Evolutionary conservation across 1,140 invertebrate genomes (phyloP), one percentile per base, ranked within the genome.

Genomic region (Achatina immaculata): DNA sequence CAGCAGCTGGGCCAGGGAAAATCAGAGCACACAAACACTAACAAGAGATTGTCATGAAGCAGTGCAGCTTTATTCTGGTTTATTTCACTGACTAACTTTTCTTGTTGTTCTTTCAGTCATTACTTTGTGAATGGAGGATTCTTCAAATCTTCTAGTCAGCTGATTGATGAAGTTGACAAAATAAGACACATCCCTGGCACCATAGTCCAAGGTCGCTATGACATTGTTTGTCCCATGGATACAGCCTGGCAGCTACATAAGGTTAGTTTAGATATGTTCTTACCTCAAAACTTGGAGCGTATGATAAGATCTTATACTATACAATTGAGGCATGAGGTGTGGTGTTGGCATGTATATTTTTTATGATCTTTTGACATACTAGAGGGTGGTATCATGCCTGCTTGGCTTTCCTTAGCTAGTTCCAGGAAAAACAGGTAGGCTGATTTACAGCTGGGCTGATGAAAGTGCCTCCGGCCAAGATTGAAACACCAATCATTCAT

Each of bases 111-210:
- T 42, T 73, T 48, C 84, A 90, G 88, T 58, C 89, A 91, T 81
- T 91, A 90, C 80, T 91, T 91, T 86, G 85, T 91, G 14, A 73
- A 91, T 81, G 87, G 88, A 21, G 89, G 87, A 38, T 91, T 90
- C 73, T 85, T 91, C 42, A 80, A 88, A 28, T 73, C 62, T 16
- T 87, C 89, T n/a, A 81, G 55, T 34, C 87, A 90, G 55, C 71
- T 91, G 0, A 42, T 91, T 42, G 85, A 89, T 71, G 85, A 91
- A 72, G 87, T 89, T 3, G 84, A 85, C 62, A 90, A 90, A 69
- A 89, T 91, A 19, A 82, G 86, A 24, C 84, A 90, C 78, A 90
- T 91, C 84, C 90, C 90, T 2, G 83, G 82, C 21, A 88, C 88
- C 16, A 90, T 91, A 58, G 81, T 91, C 38, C 90, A 91, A 78